Conservation (phyloP, 1,140 invertebrate genomes). For the Neoseiulus cucumeris region DNA sequence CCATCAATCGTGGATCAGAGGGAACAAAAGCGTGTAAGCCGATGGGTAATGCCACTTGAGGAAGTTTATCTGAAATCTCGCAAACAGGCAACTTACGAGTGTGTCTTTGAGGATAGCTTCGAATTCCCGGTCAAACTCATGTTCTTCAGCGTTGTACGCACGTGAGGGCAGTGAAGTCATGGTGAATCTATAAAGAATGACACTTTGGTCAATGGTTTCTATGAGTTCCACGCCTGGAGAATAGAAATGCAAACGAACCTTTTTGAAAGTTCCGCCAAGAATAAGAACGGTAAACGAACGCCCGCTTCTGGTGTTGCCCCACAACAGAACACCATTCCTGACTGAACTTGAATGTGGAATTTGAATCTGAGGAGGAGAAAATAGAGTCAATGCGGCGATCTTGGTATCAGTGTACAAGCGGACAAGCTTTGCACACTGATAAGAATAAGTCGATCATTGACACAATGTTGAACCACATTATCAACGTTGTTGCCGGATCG, state of each 20-base stretch:
- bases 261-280: not conserved
- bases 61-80: too few species aligned
- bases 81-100: not conserved
- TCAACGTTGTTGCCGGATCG: too few species aligned
- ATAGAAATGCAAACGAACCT: not conserved
- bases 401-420: too few species aligned
- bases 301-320: not conserved
- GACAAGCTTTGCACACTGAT: too few species aligned
- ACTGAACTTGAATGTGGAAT: not conserved
- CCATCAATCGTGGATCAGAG: too few species aligned
- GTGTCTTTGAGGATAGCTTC: not conserved
- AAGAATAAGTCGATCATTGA: too few species aligned
- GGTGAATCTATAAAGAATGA: not conserved
- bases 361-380: conserved; percentile 5
- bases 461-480: too few species aligned
- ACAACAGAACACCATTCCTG: not conserved
- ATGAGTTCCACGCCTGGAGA: too few species aligned
- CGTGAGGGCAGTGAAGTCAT: not conserved
- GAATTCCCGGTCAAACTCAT: conserved; percentile 5
- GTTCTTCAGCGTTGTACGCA: not conserved
- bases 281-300: not conserved
- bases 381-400: not conserved
- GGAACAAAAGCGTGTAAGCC: too few species aligned
- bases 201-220: too few species aligned
- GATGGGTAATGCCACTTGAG: too few species aligned